Percentiles rank a stretch among this genome's conserved stretches.
These are phyloP conservation scores for Amphiprion clarkii DNA, from an alignment of 2,797 vertebrate species.

Conservation along the genomic window DNA sequence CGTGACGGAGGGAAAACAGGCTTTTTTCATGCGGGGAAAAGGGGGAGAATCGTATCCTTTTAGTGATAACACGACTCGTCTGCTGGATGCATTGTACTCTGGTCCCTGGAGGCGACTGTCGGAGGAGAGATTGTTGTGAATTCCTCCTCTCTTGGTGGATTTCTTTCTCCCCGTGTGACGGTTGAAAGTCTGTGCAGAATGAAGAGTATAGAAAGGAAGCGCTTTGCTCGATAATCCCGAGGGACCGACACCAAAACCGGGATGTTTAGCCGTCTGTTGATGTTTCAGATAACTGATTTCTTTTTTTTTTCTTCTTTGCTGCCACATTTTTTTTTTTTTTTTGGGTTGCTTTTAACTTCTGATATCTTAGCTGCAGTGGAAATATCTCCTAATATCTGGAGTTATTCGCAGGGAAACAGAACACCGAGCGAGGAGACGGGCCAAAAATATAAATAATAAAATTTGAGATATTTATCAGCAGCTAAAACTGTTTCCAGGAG, in stretches of 20 bases:
- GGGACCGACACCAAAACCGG: slow-evolving; percentile 56
- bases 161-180: slow-evolving; percentile 47
- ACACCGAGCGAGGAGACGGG: slow-evolving; percentile 13
- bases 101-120: slow-evolving; percentile 64
- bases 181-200: slow-evolving; percentile 57
- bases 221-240: slow-evolving; percentile 63
- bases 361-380: slow-evolving; percentile 18
- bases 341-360: slow-evolving; percentile 18
- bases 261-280: slow-evolving; percentile 63
- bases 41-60: slow-evolving; percentile 50
- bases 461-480: background rate
- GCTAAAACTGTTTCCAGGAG: slow-evolving; percentile 30
- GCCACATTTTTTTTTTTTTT: no score
- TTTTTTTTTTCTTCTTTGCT: background rate
- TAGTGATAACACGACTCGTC: slow-evolving; percentile 56
- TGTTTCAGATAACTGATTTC: slow-evolving; percentile 37
- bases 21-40: slow-evolving; percentile 36
- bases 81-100: slow-evolving; percentile 64
- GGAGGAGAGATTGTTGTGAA: slow-evolving; percentile 53
- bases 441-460: background rate
- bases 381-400: slow-evolving; percentile 14
- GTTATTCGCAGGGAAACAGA: slow-evolving; percentile 8
- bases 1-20: slow-evolving; percentile 36
- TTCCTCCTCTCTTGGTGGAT: slow-evolving; percentile 55
- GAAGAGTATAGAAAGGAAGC: slow-evolving; percentile 47